phyloP scores from a whole-genome alignment of 2,113 vertebrate species.

The Lota lota region DNA sequence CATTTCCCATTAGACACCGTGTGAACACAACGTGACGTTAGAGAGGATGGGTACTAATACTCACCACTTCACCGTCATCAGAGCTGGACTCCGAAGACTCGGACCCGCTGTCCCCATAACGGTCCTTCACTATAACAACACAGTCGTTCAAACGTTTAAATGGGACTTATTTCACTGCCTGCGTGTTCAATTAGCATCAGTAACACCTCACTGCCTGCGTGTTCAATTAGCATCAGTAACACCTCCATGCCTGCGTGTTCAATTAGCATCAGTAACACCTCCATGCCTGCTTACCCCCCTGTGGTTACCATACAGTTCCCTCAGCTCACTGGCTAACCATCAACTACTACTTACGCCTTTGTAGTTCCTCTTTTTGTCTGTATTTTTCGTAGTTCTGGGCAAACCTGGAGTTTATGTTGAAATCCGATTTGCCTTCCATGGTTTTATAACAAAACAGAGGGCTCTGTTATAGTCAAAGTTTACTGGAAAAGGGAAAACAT shows the following conservation, averaged over 20 bases:
- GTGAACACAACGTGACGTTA: too few relatives aligned
- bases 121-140: constrained; percentile 80
- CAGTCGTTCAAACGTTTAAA: background rate
- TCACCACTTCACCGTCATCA: constrained; percentile 78
- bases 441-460: background rate
- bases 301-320: background rate
- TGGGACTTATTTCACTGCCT: too few relatives aligned
- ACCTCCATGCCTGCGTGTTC: too few relatives aligned
- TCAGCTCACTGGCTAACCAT: constrained; percentile 1
- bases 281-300: too few relatives aligned
- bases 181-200: too few relatives aligned
- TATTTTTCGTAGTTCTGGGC: constrained; percentile 83
- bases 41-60: background rate
- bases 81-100: constrained; percentile 80
- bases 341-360: constrained; percentile 78
- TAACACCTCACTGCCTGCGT: too few relatives aligned
- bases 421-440: constrained; percentile 59
- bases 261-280: too few relatives aligned
- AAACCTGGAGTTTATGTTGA: constrained; percentile 81
- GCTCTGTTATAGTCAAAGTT: background rate
- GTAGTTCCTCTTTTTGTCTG: constrained; percentile 85
- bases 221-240: too few relatives aligned
- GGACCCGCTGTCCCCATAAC: constrained; percentile 70
- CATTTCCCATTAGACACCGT: background rate
- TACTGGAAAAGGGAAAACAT: background rate